Evolutionary conservation across 2,113 vertebrate genomes (phyloP).

Genomic region (Beaufortia kweichowensis): DNA sequence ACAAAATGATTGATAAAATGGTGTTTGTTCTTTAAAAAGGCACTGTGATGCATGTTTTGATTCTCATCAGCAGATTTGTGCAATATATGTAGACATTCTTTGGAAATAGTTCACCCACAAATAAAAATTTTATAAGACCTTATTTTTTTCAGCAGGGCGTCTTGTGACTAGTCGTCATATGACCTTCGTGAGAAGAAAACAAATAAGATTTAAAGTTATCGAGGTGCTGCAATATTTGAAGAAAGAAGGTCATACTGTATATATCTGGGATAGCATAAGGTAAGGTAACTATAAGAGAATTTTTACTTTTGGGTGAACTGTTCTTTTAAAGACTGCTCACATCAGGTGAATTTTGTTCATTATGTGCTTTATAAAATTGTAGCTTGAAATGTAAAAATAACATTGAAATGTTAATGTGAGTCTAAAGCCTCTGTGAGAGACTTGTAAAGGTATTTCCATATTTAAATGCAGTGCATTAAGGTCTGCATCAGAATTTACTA

Average conservation of each 20-base stretch:
- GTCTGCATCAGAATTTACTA: not conserved
- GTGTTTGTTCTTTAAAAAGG: constrained; percentile 15
- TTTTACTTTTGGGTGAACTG: too few relatives aligned
- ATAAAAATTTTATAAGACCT: too few relatives aligned
- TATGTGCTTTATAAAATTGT: not conserved
- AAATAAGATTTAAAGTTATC: too few relatives aligned
- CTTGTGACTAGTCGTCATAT: too few relatives aligned
- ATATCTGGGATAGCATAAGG: too few relatives aligned
- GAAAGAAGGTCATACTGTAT: too few relatives aligned
- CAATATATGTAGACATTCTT: constrained; percentile 25
- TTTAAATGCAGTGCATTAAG: not conserved
- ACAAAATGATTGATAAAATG: not conserved
- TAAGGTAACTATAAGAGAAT: too few relatives aligned
- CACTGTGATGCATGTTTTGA: constrained; percentile 7
- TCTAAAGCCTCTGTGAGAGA: not conserved
- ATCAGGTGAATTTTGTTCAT: not conserved
- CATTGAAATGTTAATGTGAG: not conserved
- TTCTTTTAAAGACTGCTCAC: too few relatives aligned
- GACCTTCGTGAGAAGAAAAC: not conserved
- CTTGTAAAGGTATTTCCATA: not conserved
- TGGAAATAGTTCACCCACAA: too few relatives aligned
- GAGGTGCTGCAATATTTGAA: too few relatives aligned
- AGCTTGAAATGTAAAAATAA: not conserved
- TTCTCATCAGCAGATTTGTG: constrained; percentile 1
- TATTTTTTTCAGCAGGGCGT: too few relatives aligned